Evolutionary conservation across 2,888 invertebrate genomes (phyloP).

Genomic region (Macrophya alboannulata): DNA sequence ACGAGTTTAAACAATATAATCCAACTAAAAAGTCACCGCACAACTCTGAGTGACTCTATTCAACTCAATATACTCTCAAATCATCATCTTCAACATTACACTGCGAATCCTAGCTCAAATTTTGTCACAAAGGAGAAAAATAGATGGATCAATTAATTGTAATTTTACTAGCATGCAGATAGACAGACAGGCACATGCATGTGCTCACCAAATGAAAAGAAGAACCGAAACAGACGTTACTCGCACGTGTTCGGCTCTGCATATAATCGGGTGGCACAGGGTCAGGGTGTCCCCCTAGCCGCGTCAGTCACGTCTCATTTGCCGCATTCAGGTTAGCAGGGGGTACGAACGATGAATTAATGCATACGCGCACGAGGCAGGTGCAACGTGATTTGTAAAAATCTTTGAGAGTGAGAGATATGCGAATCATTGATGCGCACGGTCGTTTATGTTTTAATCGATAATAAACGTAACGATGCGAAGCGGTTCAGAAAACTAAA

Average conservation of each 20-base stretch:
- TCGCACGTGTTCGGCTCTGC: conserved; percentile 65
- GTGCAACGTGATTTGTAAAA: conserved; percentile 68
- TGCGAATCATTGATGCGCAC: conserved; percentile 32
- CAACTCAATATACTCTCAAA: not conserved
- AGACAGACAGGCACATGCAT: not conserved
- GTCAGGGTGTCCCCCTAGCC: conserved; percentile 58
- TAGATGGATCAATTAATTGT: not conserved
- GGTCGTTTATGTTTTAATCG: conserved; percentile 12
- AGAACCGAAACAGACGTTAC: conserved; percentile 41
- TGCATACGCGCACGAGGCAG: conserved; percentile 62
- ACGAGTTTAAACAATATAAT: not conserved
- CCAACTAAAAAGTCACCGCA: not conserved
- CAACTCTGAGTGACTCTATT: not conserved
- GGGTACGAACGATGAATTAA: conserved; percentile 43
- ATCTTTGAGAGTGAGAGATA: conserved; percentile 34
- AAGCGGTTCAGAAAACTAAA: not conserved
- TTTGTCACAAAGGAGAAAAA: not conserved
- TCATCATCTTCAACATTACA: not conserved
- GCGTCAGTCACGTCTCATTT: conserved; percentile 69
- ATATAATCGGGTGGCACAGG: conserved; percentile 60
- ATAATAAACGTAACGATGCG: not conserved
- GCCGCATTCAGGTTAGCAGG: conserved; percentile 60
- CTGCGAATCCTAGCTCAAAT: not conserved
- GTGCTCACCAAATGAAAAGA: not conserved
- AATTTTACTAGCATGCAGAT: not conserved